Percentiles rank a stretch among this genome's conserved stretches.
Evolutionary conservation across 2,888 invertebrate genomes (phyloP).

Genomic region (Julus scanicus): DNA sequence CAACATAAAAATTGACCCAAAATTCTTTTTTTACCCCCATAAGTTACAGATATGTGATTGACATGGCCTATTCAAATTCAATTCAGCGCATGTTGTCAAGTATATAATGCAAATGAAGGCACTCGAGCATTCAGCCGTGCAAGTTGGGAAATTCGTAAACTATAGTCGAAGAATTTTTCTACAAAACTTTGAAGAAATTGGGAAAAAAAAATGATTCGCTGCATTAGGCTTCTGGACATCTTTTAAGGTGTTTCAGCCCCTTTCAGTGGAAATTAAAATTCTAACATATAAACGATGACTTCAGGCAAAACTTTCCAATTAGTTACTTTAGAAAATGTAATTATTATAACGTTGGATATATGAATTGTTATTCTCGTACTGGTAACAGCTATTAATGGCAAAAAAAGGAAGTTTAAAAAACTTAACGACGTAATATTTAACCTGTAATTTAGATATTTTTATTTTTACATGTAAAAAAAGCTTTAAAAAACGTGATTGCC

Average conservation of each 20-base stretch:
- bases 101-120: not conserved
- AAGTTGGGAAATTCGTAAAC: not conserved
- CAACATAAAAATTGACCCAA: conserved; percentile 21
- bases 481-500: no score
- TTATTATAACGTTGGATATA: no score
- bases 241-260: not conserved
- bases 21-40: not conserved
- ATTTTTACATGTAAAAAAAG: no score
- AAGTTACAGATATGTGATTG: not conserved
- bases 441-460: no score
- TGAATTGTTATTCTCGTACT: no score
- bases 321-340: no score
- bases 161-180: not conserved
- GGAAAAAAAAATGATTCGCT: not conserved
- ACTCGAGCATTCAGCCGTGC: not conserved
- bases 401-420: no score
- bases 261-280: not conserved
- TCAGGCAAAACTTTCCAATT: not conserved
- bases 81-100: not conserved
- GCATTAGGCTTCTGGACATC: not conserved
- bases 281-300: not conserved
- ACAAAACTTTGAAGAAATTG: not conserved
- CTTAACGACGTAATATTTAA: no score
- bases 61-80: not conserved
- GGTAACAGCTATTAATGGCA: no score